Evolutionary conservation across 2,797 vertebrate species (phyloP).

Genomic region (Lates japonicus): DNA sequence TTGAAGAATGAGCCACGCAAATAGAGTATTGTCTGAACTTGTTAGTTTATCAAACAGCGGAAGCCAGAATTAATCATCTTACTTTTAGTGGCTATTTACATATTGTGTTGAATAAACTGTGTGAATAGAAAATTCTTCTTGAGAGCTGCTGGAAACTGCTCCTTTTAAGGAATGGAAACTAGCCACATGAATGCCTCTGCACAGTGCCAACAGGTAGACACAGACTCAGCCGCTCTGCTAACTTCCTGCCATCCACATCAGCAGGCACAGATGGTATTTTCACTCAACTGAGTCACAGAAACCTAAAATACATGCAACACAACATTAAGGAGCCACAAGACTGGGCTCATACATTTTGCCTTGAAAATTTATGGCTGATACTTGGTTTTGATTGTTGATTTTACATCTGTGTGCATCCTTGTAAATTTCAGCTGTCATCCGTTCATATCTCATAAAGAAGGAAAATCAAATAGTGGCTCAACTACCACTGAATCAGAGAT

Average conservation of each 20-base stretch:
- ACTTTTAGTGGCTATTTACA: background rate
- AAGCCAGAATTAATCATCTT: background rate
- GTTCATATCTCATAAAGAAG: background rate
- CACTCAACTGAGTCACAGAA: constrained; percentile 53
- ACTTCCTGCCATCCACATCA: constrained; percentile 57
- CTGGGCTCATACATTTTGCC: constrained; percentile 23
- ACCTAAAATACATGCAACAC: constrained; percentile 42
- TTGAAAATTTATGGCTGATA: constrained; percentile 26
- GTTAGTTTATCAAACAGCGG: background rate
- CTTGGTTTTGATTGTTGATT: no score
- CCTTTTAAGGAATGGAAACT: constrained; percentile 56
- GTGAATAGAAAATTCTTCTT: constrained; percentile 17
- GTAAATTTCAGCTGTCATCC: background rate
- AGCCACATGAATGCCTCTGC: constrained; percentile 19
- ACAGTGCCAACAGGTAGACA: constrained; percentile 61
- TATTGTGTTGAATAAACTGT: constrained; percentile 12
- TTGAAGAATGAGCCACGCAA: background rate
- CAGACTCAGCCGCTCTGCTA: constrained; percentile 30
- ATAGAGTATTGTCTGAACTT: background rate
- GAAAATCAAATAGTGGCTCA: constrained; percentile 9
- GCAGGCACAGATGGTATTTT: constrained; percentile 71
- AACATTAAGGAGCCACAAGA: constrained; percentile 20
- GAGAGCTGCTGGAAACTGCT: constrained; percentile 21
- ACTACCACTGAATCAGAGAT: background rate
- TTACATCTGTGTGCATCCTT: background rate